phyloP scores from a whole-genome alignment of 1,140 invertebrate species.

The Brachionus sp. region DNA sequence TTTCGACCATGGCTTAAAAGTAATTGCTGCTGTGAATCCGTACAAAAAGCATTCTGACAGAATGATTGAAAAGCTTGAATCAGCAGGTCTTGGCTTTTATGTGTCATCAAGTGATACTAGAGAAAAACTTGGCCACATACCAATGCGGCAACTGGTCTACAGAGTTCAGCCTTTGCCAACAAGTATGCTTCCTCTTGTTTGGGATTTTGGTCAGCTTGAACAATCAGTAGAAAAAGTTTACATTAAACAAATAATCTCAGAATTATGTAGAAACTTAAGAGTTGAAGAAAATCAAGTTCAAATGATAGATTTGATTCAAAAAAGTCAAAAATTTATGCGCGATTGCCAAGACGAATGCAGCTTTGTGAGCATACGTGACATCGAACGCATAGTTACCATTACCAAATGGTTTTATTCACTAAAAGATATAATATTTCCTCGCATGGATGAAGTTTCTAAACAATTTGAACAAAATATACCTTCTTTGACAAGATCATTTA shows the following conservation, averaged over 20 bases:
- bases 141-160: constrained; percentile 55
- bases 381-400: constrained; percentile 50
- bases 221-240: constrained; percentile 51
- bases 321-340: constrained; percentile 55
- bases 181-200: constrained; percentile 54
- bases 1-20: constrained; percentile 49
- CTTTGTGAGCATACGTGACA: constrained; percentile 57
- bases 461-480: neutral
- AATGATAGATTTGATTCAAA: constrained; percentile 49
- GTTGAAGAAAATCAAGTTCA: neutral
- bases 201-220: constrained; percentile 55
- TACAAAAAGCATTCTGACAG: constrained; percentile 55
- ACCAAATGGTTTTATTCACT: constrained; percentile 46
- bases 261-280: neutral
- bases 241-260: constrained; percentile 48
- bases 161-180: constrained; percentile 53
- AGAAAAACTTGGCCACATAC: constrained; percentile 50
- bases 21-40: constrained; percentile 56
- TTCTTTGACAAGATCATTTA: constrained; percentile 49
- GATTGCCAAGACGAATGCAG: constrained; percentile 54
- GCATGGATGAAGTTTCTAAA: neutral
- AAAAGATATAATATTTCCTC: neutral
- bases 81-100: constrained; percentile 55
- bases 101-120: constrained; percentile 51
- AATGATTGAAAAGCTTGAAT: constrained; percentile 52